phyloP scores from a whole-genome alignment of 2,113 vertebrate species.

The Saccopteryx leptura region DNA sequence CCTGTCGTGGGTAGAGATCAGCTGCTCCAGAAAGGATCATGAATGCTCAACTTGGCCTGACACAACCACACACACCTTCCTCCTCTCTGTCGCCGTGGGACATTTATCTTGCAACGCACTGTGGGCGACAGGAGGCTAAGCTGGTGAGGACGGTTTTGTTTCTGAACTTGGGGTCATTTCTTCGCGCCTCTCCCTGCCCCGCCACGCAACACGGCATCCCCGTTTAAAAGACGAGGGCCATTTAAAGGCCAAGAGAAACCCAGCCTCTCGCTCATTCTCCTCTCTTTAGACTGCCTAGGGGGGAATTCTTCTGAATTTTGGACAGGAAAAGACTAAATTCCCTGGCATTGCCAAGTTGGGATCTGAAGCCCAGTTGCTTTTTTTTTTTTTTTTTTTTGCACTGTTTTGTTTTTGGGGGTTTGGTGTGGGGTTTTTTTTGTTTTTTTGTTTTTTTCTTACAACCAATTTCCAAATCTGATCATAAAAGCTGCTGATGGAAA shows the following conservation, averaged over 20 bases:
- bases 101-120: background rate
- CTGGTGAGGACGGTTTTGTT: background rate
- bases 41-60: background rate
- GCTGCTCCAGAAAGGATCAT: background rate
- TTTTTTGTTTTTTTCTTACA: background rate
- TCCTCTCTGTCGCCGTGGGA: background rate
- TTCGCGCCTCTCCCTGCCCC: background rate
- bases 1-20: background rate
- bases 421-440: too few species aligned
- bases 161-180: background rate
- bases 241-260: conserved; percentile 33
- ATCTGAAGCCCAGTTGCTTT: conserved; percentile 44
- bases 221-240: conserved; percentile 24
- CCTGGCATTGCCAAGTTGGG: conserved; percentile 66
- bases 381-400: conserved; percentile 12
- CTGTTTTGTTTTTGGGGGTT: too few species aligned
- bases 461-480: conserved; percentile 72
- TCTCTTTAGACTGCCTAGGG: conserved; percentile 46
- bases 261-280: background rate
- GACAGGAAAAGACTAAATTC: conserved; percentile 63
- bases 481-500: conserved; percentile 81
- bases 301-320: conserved; percentile 61
- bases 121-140: background rate
- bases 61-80: background rate
- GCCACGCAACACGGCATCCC: background rate